Percentiles rank a stretch among this genome's conserved stretches.
Evolutionary conservation across 64 coral and sea anemone genomes (phyloP).

Genomic region (Stylophora pistillata): DNA sequence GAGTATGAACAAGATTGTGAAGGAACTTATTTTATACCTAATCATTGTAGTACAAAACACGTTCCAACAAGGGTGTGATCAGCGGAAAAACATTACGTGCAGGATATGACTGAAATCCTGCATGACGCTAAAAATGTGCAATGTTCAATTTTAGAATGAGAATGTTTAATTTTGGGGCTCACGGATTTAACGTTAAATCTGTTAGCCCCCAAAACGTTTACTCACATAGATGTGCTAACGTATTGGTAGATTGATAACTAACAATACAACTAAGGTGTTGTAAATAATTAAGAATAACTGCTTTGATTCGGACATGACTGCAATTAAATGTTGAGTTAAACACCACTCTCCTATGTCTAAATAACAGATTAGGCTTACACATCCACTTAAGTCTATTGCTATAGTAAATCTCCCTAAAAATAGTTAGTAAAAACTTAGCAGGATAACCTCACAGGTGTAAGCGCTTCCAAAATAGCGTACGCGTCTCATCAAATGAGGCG

Average conservation of each 20-base stretch:
- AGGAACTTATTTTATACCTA: too few relatives aligned
- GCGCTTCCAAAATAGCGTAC: slow-evolving; percentile 44
- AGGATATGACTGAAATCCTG: too few relatives aligned
- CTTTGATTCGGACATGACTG: slow-evolving; percentile 44
- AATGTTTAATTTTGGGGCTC: slow-evolving; percentile 29
- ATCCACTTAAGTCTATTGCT: slow-evolving; percentile 21
- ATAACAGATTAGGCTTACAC: not conserved
- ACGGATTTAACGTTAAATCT: not conserved
- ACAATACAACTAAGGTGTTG: slow-evolving; percentile 49
- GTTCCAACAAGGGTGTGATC: not conserved
- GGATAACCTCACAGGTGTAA: slow-evolving; percentile 37
- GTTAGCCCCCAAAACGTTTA: slow-evolving; percentile 4
- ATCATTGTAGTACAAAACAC: too few relatives aligned
- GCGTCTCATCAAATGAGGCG: not conserved
- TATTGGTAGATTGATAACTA: slow-evolving; percentile 53
- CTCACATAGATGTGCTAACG: slow-evolving; percentile 37
- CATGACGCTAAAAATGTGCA: too few relatives aligned
- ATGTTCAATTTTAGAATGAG: too few relatives aligned
- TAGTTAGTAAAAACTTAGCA: slow-evolving; percentile 28
- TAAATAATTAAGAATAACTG: slow-evolving; percentile 48
- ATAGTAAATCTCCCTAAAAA: slow-evolving; percentile 35
- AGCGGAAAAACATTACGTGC: not conserved
- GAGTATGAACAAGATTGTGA: too few relatives aligned
- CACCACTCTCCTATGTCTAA: not conserved
- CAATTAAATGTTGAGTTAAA: slow-evolving; percentile 62